These are phyloP conservation scores for Phainopepla nitens DNA, from an alignment of 2,113 vertebrate species.

Conservation along the genomic window DNA sequence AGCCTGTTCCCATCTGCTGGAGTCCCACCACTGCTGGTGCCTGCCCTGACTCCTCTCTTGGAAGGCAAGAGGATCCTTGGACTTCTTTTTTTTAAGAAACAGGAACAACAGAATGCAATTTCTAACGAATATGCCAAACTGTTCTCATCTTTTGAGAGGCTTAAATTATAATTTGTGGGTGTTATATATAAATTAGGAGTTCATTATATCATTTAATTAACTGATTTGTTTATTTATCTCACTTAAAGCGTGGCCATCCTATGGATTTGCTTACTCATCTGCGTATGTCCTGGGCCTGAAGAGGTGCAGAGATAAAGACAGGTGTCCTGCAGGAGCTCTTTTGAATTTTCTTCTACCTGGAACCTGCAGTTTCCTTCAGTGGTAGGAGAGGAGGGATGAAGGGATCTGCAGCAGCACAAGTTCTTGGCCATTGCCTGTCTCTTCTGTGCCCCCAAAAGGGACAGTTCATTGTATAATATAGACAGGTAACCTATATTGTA, in stretches of 20 bases:
- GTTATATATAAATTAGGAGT: background rate
- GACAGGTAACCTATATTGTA: background rate
- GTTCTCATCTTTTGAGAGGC: background rate
- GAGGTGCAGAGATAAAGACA: background rate
- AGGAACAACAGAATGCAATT: background rate
- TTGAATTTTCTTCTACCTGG: background rate
- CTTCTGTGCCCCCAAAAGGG: background rate
- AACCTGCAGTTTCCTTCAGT: background rate
- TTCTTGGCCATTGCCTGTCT: fast-evolving
- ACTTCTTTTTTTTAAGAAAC: background rate
- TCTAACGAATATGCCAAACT: background rate
- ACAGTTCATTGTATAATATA: background rate
- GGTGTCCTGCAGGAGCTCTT: background rate
- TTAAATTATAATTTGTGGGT: background rate
- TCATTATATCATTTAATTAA: background rate
- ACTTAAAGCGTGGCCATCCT: background rate
- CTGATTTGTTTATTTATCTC: background rate
- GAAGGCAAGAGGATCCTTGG: background rate
- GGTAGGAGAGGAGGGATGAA: background rate
- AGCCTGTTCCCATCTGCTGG: background rate
- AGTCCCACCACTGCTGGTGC: background rate
- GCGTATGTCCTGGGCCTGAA: background rate
- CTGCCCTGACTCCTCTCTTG: background rate
- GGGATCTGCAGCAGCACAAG: background rate
- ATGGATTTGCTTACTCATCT: background rate